Conservation (phyloP, 2,113 vertebrate genomes). For the Dasyurus viverrinus region DNA sequence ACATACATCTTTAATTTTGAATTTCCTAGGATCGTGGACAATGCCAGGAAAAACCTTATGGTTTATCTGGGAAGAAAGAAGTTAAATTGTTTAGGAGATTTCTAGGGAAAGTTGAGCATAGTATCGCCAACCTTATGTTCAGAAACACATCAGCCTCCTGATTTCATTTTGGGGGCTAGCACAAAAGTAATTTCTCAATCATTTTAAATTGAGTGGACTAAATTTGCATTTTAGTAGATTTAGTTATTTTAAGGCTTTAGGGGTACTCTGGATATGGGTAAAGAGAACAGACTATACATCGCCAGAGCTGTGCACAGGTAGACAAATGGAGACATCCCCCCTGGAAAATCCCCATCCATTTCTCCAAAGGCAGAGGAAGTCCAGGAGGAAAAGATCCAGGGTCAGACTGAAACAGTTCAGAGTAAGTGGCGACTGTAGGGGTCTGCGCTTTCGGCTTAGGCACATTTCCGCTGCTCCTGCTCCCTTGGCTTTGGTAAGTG, state of each 20-base stretch:
- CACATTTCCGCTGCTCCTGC: neutral
- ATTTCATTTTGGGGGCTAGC: neutral
- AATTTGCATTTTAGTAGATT: neutral
- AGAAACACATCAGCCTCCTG: neutral
- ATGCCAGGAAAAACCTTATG: neutral
- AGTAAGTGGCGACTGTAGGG: neutral
- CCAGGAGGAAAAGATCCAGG: conserved; percentile 36
- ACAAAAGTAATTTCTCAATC: neutral
- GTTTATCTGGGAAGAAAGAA: neutral
- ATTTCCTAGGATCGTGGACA: neutral
- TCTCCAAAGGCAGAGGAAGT: conserved; percentile 66
- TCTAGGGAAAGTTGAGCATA: neutral
- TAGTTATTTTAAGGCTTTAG: neutral
- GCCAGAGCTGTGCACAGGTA: neutral
- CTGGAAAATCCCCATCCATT: conserved; percentile 71
- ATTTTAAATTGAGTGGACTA: neutral
- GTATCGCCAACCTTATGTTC: neutral
- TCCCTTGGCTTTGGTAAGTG: conserved; percentile 45
- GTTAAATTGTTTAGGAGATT: neutral
- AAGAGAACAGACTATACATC: neutral
- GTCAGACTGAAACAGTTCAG: neutral
- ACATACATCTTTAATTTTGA: neutral
- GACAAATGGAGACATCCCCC: neutral
- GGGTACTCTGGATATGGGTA: neutral
- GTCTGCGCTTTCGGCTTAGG: neutral